Evolutionary conservation across 1,140 invertebrate genomes (phyloP), one percentile per base, ranked within the genome.

Genomic region (Archegozetes longisetosus): DNA sequence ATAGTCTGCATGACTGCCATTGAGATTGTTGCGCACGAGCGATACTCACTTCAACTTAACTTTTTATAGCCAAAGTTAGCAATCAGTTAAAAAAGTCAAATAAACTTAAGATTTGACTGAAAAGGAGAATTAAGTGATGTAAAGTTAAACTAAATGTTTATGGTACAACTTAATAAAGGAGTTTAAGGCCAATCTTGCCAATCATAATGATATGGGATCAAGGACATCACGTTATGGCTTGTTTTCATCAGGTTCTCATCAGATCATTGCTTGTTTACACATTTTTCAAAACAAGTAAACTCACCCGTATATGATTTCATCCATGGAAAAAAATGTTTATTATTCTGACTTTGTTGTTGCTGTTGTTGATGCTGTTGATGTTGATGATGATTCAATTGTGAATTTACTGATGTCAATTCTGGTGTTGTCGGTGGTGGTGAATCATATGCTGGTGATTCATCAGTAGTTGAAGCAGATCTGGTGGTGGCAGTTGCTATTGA

Each of bases 271-370:
- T 40, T 40, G 32, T 40, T 40, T 40, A 9, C 4, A 40, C 17
- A 55, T 55, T n/a, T 22, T 22, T 9, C 22, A 32, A 60, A 61
- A 22, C 26, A 56, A 14, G 29, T 14, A 49, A 23, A 58, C 62
- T 49, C 27, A 66, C 65, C 65, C 60, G 61, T 53, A 51, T 66
- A 66, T 6, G 65, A 65, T 54, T 66, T 66, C 65, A 66, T 66
- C 65, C 65, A 66, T n/a, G 65, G 64, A 59, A 61, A 66, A 29
- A 55, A 66, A n/a, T 25, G 12, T 59, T 61, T 55, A 40, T 40
- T 51, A 32, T 2, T 14, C 28, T 24, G 46, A 25, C 24, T 53
- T 3, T 55, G 26, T 3, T 60, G 50, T 48, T 46, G 51, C 23
- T 55, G 59, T 6, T 22, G 3, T 1, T 9, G 9, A 1, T 49